Base-by-base conservation (phyloP, 2,797 vertebrate genomes). In the Petrocephalus schoutedeni region DNA sequence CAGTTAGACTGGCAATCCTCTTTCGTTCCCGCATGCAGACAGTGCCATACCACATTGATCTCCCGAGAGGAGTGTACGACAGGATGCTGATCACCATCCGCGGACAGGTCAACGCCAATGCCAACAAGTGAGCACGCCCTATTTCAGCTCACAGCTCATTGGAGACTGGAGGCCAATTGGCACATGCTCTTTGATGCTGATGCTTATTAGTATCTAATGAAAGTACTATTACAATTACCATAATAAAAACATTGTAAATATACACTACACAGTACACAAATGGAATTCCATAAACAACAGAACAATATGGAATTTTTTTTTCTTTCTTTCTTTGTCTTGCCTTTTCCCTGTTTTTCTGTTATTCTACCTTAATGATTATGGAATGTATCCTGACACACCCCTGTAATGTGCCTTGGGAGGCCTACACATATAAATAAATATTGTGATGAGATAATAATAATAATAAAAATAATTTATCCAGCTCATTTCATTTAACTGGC, bases 1-100 rank as follows among this genome's bases (percentile, higher is more conserved):
- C 12, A 28, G 19, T 14, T 9, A 19, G 49, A 16, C 51, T 49
- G 8, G 10, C 21, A 21, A 59, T 41, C 19, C 10, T 53, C 12
- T 23, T 12, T 32, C 16, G 49, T 49, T 7, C 85, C 89, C 12
- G 82, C 5, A 71, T 89, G 54, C 74, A 96, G 96, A 94, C 93
- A 3, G 95, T 96, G 4, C 96, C 96, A 0, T 96, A 95, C 93
- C 96, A 95, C 92, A 86, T 96, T 90, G 95, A 96, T 82, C 93
- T 96, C 89, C 92, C 94, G 41, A 91, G 95, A 54, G 96, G 96
- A 0, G 90, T 95, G 86, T 96, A 96, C 23, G 95, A 96, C 93
- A 96, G 96, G 90, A 94, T 96, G 93, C 94, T 96, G 94, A 93
- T 96, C 91, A 96, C 96, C 28, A 95, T 96, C 89, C 89, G 92